Evolutionary conservation across 2,113 vertebrate genomes (phyloP).

Genomic region (Pseudopipra pipra): DNA sequence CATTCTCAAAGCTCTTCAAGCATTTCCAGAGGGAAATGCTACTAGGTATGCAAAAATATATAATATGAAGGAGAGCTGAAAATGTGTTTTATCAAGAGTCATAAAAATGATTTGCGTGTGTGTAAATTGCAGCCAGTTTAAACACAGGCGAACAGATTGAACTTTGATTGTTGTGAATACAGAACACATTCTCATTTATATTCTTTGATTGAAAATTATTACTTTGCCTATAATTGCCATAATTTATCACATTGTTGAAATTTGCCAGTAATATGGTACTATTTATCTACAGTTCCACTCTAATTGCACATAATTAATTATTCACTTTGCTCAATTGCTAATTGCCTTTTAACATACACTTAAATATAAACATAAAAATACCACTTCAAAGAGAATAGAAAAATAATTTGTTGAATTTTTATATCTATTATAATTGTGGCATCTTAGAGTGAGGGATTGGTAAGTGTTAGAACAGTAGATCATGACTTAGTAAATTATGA

Average conservation of each 20-base stretch:
- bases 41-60: not conserved
- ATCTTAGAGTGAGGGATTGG: not conserved
- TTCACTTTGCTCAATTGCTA: constrained; percentile 65
- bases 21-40: not conserved
- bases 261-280: constrained; percentile 65
- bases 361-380: constrained; percentile 70
- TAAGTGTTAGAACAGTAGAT: not conserved
- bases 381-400: constrained; percentile 44
- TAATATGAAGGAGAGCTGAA: not conserved
- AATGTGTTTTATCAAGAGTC: constrained; percentile 45
- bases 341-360: constrained; percentile 67
- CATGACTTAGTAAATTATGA: not conserved
- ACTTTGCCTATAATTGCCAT: constrained; percentile 75
- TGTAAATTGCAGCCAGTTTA: constrained; percentile 47
- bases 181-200: constrained; percentile 68
- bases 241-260: constrained; percentile 74
- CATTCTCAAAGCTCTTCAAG: not conserved
- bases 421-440: not conserved
- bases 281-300: constrained; percentile 69
- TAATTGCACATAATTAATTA: constrained; percentile 74
- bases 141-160: constrained; percentile 39
- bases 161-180: constrained; percentile 56
- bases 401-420: constrained; percentile 62
- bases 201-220: constrained; percentile 73
- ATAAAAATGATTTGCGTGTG: constrained; percentile 46